These are phyloP conservation scores for Apomyelois bistriatella DNA, from an alignment of 2,888 invertebrate species.

Conservation along the genomic window DNA sequence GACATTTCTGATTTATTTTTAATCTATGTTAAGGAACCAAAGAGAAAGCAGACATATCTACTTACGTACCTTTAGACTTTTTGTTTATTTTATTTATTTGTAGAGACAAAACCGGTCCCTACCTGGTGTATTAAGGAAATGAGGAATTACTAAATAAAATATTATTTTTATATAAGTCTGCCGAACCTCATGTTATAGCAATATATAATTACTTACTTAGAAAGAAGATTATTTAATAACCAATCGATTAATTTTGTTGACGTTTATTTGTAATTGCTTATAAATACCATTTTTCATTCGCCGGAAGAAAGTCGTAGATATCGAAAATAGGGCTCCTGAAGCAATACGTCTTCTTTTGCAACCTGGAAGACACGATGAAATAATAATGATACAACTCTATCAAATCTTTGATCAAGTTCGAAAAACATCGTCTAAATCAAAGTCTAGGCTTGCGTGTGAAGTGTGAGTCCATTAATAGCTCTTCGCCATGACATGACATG, in stretches of 20 bases:
- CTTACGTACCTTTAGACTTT: slow-evolving; percentile 23
- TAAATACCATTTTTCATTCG: too few relatives aligned
- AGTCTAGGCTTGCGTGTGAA: not conserved
- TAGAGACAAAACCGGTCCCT: slow-evolving; percentile 18
- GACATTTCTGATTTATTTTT: slow-evolving; percentile 1
- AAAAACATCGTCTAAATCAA: not conserved
- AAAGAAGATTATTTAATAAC: too few relatives aligned
- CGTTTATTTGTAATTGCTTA: too few relatives aligned
- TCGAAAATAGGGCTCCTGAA: not conserved
- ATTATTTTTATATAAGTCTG: too few relatives aligned
- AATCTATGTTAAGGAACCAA: slow-evolving; percentile 2
- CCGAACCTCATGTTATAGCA: too few relatives aligned
- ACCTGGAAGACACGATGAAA: not conserved
- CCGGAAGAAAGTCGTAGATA: too few relatives aligned
- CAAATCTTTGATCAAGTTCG: not conserved
- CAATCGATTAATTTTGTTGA: too few relatives aligned
- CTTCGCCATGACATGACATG: not conserved
- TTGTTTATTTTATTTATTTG: slow-evolving; percentile 31
- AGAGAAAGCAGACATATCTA: slow-evolving; percentile 33
- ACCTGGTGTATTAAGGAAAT: not conserved
- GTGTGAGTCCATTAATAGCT: not conserved
- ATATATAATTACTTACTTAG: too few relatives aligned
- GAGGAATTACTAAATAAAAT: not conserved
- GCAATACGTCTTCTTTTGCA: not conserved
- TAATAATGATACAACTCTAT: not conserved